phyloP scores from a whole-genome alignment of 2,113 vertebrate genomes.

The Tor tambroides region DNA sequence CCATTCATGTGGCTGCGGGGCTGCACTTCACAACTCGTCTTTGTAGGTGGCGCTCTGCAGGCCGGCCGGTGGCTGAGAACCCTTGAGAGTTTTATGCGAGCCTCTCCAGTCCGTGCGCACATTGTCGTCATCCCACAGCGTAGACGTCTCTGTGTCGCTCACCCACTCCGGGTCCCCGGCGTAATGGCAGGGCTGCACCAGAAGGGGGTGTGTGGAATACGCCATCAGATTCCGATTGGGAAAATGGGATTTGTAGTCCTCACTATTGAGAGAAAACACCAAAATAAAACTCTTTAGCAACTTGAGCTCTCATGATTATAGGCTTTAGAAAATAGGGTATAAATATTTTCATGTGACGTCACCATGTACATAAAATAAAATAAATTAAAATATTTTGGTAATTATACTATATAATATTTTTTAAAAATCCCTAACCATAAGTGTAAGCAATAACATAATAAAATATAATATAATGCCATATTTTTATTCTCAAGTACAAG shows the following conservation, averaged over 20 bases:
- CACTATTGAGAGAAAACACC: conserved; percentile 68
- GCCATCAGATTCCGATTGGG: conserved; percentile 83
- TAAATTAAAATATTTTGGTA: too few relatives aligned
- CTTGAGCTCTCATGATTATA: neutral
- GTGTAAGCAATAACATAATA: too few relatives aligned
- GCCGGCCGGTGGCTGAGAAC: conserved; percentile 61
- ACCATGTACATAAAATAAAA: neutral
- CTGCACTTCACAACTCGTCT: conserved; percentile 83
- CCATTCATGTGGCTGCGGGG: neutral
- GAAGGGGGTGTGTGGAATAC: conserved; percentile 85
- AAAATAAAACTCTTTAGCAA: neutral
- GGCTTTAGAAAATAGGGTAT: neutral
- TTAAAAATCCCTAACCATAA: too few relatives aligned
- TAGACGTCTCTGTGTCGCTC: conserved; percentile 97
- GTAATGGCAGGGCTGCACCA: conserved; percentile 91
- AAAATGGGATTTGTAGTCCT: conserved; percentile 90
- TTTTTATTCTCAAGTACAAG: too few relatives aligned
- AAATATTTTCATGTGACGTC: neutral
- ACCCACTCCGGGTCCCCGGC: conserved; percentile 88
- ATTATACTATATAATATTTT: too few relatives aligned
- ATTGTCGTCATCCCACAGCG: conserved; percentile 90
- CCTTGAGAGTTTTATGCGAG: conserved; percentile 88
- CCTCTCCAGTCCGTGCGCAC: conserved; percentile 87
- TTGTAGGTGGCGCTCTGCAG: conserved; percentile 73
- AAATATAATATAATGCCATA: neutral